Evolutionary conservation across 2,888 invertebrate species (phyloP).

Genomic region (Bimastos eiseni): DNA sequence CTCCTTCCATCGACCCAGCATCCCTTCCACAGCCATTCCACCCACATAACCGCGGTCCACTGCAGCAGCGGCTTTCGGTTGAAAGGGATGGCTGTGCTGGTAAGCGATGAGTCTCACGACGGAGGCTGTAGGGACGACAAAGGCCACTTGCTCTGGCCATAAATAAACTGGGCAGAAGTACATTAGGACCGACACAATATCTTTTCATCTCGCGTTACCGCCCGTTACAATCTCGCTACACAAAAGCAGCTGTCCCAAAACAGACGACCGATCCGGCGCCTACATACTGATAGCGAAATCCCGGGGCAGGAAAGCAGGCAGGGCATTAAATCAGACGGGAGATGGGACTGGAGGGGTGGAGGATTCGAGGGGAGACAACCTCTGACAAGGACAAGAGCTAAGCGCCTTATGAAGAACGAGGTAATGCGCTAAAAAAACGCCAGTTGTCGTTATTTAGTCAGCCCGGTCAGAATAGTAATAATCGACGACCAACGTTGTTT

Average conservation of each 20-base stretch:
- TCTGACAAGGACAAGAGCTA: background rate
- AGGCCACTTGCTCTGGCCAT: background rate
- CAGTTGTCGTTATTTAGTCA: background rate
- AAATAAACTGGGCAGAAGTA: background rate
- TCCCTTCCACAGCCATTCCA: too few species aligned
- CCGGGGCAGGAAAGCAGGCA: background rate
- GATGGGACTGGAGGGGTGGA: background rate
- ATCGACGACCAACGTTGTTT: background rate
- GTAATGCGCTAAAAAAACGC: background rate
- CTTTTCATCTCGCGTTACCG: background rate
- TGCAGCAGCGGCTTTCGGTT: background rate
- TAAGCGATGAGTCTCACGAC: background rate
- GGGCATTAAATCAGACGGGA: background rate
- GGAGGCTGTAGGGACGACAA: background rate
- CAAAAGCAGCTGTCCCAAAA: slow-evolving; percentile 13
- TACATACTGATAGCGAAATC: background rate
- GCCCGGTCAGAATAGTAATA: background rate
- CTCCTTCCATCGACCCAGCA: background rate
- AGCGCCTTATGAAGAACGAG: background rate
- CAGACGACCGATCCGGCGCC: background rate
- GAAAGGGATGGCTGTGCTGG: background rate
- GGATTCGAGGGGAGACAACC: background rate
- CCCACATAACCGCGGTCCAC: background rate
- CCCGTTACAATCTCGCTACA: background rate
- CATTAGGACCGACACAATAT: slow-evolving; percentile 6